Conservation (phyloP, 2,888 invertebrate species). For the Volucella inanis region DNA sequence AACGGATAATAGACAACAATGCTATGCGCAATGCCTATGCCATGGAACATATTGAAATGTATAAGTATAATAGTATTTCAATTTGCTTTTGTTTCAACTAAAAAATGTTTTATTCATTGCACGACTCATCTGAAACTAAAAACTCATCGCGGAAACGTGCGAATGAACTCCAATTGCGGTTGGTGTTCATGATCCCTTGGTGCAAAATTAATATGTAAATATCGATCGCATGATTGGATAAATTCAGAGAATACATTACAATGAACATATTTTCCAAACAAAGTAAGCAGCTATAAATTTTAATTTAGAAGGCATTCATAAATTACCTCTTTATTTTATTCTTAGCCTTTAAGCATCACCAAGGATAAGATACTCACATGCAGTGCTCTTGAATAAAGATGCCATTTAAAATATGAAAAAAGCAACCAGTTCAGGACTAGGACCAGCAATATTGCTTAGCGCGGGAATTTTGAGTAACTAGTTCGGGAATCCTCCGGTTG, state of each 20-base stretch:
- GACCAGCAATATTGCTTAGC: too few species aligned
- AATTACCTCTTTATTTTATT: too few species aligned
- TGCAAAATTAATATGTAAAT: neutral
- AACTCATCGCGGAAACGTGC: constrained; percentile 33
- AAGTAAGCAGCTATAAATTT: neutral
- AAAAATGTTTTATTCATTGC: constrained; percentile 42
- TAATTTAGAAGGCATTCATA: too few species aligned
- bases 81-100: constrained; percentile 5
- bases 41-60: neutral
- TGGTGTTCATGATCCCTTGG: constrained; percentile 14
- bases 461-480: too few species aligned
- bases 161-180: constrained; percentile 10
- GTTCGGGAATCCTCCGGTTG: too few species aligned
- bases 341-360: too few species aligned
- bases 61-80: constrained; percentile 3
- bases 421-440: too few species aligned
- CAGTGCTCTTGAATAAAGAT: too few species aligned
- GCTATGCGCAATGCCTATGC: neutral
- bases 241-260: constrained; percentile 24
- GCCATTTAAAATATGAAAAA: too few species aligned
- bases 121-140: constrained; percentile 51
- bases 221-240: constrained; percentile 14
- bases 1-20: constrained; percentile 27
- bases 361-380: too few species aligned
- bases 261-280: constrained; percentile 8